Percentiles rank a stretch among this genome's conserved stretches.
Conservation (phyloP, 1,140 invertebrate genomes). For the Cataglyphis hispanica region DNA sequence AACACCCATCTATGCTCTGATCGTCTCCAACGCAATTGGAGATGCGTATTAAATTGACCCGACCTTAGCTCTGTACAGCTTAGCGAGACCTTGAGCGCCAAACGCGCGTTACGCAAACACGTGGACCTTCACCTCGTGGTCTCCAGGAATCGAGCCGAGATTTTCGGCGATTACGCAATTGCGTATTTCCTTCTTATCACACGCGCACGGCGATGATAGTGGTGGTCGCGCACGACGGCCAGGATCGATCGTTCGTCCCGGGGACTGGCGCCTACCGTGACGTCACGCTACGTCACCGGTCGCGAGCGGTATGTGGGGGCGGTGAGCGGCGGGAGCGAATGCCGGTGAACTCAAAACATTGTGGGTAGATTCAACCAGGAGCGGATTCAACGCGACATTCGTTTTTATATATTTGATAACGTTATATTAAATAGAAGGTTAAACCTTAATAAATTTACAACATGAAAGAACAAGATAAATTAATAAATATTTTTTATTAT, state of each 20-base stretch:
- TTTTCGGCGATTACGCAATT: neutral
- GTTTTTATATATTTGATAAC: too few species aligned
- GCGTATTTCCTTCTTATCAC: slow-evolving; percentile 5
- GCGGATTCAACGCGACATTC: too few species aligned
- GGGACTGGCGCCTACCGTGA: slow-evolving; percentile 63
- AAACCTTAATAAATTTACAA: too few species aligned
- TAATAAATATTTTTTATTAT: too few species aligned
- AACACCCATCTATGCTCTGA: neutral
- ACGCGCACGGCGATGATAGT: neutral
- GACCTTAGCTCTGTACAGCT: neutral
- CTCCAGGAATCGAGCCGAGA: neutral
- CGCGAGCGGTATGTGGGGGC: neutral
- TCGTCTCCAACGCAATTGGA: neutral
- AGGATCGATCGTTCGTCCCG: slow-evolving; percentile 65
- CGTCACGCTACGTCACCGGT: slow-evolving; percentile 64
- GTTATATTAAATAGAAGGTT: too few species aligned
- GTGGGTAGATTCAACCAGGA: too few species aligned
- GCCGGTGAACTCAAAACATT: neutral
- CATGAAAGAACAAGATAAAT: too few species aligned
- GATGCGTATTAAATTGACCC: neutral
- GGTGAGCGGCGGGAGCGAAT: neutral
- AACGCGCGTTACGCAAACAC: neutral
- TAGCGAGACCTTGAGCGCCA: neutral
- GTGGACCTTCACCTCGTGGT: too few species aligned
- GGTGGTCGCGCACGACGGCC: slow-evolving; percentile 41